Conservation (phyloP, 2,888 invertebrate species). For the Gortyna flavago region DNA sequence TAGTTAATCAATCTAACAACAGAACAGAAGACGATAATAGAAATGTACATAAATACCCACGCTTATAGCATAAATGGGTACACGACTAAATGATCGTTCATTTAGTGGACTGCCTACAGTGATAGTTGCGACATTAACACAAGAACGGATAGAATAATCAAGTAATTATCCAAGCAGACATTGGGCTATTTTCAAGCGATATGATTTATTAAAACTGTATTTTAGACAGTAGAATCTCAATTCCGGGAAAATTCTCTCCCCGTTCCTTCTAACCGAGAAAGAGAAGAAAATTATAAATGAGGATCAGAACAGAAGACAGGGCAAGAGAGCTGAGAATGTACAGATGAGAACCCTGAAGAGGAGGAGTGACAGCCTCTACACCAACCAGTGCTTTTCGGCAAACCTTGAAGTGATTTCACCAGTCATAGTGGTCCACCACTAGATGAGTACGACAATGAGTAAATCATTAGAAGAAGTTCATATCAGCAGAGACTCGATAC, state of each 20-base stretch:
- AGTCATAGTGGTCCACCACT: neutral
- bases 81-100: neutral
- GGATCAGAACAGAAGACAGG: neutral
- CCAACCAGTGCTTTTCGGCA: too few relatives aligned
- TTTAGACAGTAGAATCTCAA: neutral
- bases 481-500: neutral
- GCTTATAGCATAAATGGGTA: neutral
- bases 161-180: neutral
- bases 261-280: neutral
- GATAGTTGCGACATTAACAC: neutral
- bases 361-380: neutral
- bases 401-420: neutral
- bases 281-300: neutral
- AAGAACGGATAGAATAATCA: slow-evolving; percentile 5
- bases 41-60: slow-evolving; percentile 4
- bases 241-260: neutral
- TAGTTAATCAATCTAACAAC: slow-evolving; percentile 1
- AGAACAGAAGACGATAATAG: slow-evolving; percentile 5
- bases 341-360: neutral
- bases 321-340: neutral
- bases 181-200: neutral
- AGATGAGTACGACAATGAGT: neutral
- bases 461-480: neutral
- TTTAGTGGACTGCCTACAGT: neutral
- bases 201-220: neutral